Evolutionary conservation across 2,797 vertebrate genomes (phyloP).

Genomic region (Clarias laeviceps): DNA sequence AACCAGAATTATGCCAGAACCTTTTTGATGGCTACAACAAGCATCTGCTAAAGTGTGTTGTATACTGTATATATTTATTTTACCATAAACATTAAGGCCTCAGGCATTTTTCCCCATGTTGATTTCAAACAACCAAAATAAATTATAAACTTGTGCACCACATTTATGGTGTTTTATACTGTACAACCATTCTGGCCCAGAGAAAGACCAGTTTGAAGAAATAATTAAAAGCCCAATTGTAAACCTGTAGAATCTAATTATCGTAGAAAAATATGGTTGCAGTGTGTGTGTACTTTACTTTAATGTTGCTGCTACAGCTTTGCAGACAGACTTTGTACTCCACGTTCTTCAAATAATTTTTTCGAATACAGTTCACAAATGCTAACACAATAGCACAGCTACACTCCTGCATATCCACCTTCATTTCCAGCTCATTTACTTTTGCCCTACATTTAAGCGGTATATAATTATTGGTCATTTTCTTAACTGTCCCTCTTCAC

Average conservation of each 20-base stretch:
- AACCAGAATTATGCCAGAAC: no score
- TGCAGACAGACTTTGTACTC: background rate
- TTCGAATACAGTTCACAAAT: background rate
- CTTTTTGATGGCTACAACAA: no score
- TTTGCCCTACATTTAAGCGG: conserved; percentile 46
- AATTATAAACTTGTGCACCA: no score
- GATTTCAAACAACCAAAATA: no score
- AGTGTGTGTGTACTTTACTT: background rate
- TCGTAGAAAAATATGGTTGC: background rate
- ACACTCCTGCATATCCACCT: conserved; percentile 31
- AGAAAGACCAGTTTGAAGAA: background rate
- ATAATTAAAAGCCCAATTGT: no score
- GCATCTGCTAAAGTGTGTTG: no score
- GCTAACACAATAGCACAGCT: conserved; percentile 2
- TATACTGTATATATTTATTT: no score
- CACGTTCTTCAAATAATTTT: background rate
- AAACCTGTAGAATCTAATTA: background rate
- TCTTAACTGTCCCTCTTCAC: conserved; percentile 42
- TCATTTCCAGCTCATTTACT: conserved; percentile 36
- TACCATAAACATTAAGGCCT: no score
- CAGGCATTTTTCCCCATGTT: no score
- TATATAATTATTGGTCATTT: conserved; percentile 31
- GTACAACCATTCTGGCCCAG: no score
- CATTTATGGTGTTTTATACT: no score
- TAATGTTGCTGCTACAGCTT: background rate